phyloP scores from a whole-genome alignment of 2,797 vertebrate species.

The Cyprinodon diabolis region DNA sequence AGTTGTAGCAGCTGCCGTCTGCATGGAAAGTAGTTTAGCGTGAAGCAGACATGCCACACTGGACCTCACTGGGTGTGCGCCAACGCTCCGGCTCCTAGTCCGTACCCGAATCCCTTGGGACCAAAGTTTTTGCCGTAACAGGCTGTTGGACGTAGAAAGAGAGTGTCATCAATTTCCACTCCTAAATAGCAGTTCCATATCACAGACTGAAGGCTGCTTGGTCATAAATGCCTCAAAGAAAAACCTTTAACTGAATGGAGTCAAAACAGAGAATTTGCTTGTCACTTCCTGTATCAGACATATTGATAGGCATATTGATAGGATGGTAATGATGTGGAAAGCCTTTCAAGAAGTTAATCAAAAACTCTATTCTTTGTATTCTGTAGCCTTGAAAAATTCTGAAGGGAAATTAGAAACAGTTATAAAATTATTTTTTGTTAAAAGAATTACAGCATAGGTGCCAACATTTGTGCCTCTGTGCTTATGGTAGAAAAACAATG shows the following conservation, averaged over 20 bases:
- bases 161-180: not conserved
- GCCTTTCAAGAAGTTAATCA: not conserved
- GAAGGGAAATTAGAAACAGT: no score
- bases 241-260: not conserved
- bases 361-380: not conserved
- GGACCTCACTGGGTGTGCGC: constrained; percentile 82
- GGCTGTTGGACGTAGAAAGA: constrained; percentile 68
- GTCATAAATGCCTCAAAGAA: not conserved
- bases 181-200: not conserved
- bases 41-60: not conserved
- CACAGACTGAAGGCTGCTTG: not conserved
- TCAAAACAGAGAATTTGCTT: not conserved
- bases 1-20: constrained; percentile 19
- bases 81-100: constrained; percentile 90
- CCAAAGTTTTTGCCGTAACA: constrained; percentile 96
- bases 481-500: no score
- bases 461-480: no score
- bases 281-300: not conserved
- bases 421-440: no score
- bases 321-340: not conserved
- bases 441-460: no score
- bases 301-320: not conserved
- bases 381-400: not conserved
- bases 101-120: constrained; percentile 94
- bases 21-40: constrained; percentile 16